phyloP scores from a whole-genome alignment of 2,113 vertebrate genomes.

The Psettodes erumei region DNA sequence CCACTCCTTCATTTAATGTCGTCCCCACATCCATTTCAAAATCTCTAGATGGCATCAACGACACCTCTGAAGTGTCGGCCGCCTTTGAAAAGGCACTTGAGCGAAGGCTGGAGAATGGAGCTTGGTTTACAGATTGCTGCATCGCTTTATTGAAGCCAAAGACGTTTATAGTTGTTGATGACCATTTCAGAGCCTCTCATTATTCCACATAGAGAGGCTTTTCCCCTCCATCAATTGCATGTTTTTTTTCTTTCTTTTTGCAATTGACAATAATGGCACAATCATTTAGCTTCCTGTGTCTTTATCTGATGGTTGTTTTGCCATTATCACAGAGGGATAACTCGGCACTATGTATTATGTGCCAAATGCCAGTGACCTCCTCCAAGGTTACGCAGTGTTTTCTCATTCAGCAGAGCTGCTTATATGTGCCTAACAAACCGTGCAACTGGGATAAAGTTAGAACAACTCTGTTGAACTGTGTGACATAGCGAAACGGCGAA shows the following conservation, averaged over 20 bases:
- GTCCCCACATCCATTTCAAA: constrained; percentile 55
- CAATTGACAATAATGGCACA: constrained; percentile 5
- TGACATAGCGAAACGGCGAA: constrained; percentile 29
- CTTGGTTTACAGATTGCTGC: constrained; percentile 39
- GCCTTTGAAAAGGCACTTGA: constrained; percentile 59
- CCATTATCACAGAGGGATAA: constrained; percentile 41
- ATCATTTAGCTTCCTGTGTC: constrained; percentile 25
- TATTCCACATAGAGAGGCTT: constrained; percentile 29
- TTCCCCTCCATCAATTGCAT: constrained; percentile 11
- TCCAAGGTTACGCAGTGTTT: constrained; percentile 45
- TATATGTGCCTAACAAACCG: constrained; percentile 57
- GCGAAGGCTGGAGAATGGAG: constrained; percentile 39
- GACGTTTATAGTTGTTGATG: constrained; percentile 49
- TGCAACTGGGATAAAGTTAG: constrained; percentile 52
- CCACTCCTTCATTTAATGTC: constrained; percentile 63
- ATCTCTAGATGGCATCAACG: constrained; percentile 56
- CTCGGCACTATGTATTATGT: constrained; percentile 30
- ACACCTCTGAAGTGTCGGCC: constrained; percentile 51
- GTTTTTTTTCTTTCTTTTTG: constrained; percentile 13
- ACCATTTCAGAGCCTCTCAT: constrained; percentile 37
- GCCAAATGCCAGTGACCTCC: neutral
- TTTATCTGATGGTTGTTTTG: constrained; percentile 28
- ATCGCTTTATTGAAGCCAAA: constrained; percentile 37
- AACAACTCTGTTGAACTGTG: constrained; percentile 48
- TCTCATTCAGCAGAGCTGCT: constrained; percentile 43